phyloP scores from a whole-genome alignment of 2,888 invertebrate species.

The Homarus gammarus region DNA sequence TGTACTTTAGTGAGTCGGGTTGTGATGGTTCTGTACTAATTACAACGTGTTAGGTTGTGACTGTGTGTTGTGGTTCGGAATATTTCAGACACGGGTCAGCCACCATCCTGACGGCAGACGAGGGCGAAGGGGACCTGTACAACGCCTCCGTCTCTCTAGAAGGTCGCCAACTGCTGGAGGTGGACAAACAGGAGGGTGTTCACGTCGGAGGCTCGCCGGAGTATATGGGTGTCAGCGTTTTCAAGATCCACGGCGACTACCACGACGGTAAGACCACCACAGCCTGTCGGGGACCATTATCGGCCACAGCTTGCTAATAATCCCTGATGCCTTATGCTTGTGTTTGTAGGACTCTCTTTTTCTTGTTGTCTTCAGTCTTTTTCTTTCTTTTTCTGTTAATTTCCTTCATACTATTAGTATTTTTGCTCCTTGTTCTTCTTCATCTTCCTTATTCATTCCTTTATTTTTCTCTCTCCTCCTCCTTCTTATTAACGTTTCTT shows the following conservation, averaged over 20 bases:
- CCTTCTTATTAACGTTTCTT: too few relatives aligned
- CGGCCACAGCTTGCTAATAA: too few relatives aligned
- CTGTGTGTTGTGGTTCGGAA: background rate
- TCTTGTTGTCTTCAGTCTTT: background rate
- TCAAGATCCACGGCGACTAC: conserved; percentile 57
- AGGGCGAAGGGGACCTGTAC: conserved; percentile 66
- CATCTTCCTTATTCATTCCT: too few relatives aligned
- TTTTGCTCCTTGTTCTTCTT: too few relatives aligned
- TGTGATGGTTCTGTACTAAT: too few relatives aligned
- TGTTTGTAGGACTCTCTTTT: too few relatives aligned
- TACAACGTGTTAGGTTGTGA: too few relatives aligned
- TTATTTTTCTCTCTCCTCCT: too few relatives aligned
- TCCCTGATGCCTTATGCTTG: too few relatives aligned
- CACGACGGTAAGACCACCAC: conserved; percentile 40
- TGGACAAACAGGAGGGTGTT: conserved; percentile 71
- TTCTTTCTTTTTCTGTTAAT: background rate
- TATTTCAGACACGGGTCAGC: conserved; percentile 43
- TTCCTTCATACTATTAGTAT: too few relatives aligned
- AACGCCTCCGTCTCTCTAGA: conserved; percentile 56
- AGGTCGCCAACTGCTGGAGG: conserved; percentile 38
- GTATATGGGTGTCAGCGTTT: conserved; percentile 43
- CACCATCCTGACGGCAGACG: conserved; percentile 44
- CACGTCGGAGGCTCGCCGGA: conserved; percentile 68
- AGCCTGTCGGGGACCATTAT: background rate
- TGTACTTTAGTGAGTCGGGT: background rate